Evolutionary conservation across 2,888 invertebrate genomes (phyloP), one percentile per base, ranked within the genome.

Genomic region (Polylopha cassiicola): DNA sequence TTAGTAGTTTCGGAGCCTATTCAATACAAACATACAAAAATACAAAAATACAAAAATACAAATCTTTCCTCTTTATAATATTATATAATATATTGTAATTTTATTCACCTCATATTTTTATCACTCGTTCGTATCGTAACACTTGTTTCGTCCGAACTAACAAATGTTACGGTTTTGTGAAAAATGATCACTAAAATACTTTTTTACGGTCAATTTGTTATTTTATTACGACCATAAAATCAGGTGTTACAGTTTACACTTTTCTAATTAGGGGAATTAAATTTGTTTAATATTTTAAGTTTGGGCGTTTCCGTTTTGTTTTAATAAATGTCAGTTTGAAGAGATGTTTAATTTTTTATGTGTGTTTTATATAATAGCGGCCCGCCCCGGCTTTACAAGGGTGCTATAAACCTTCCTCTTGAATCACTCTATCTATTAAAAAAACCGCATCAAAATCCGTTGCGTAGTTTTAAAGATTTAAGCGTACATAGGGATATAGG

Each of bases 161-260:
- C 66, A 69, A 60, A 64, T 70, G 66, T 61, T 64, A 47, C 34
- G 32, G 42, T 52, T 55, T 49, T 48, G 54, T 64, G 55, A 67
- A 61, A 58, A 57, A 65, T 49, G 53, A 49, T 59, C 52, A 45
- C 32, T 21, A 36, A 16, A 36, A 31, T 39, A 29, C 23, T 47
- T 47, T 65, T 66, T 66, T 61, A 73, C 58, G 59, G 61, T 55
- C 56, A 65, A 70, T 73, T 73, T 58, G 56, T 62, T 57, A 50
- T 56, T 68, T 71, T 66, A 65, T 61, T 58, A 51, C 48, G 4
- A 14, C 48, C 49, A 62, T 73, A 67, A 72, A 72, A 73, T 70
- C 67, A 69, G 65, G 74, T 73, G 72, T 64, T 64, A 55, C 39
- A 59, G 44, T 64, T 65, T 58, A 65, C 64, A 59, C 63, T 44